phyloP scores from a whole-genome alignment of 1,140 invertebrate species.

The Cherax destructor region DNA sequence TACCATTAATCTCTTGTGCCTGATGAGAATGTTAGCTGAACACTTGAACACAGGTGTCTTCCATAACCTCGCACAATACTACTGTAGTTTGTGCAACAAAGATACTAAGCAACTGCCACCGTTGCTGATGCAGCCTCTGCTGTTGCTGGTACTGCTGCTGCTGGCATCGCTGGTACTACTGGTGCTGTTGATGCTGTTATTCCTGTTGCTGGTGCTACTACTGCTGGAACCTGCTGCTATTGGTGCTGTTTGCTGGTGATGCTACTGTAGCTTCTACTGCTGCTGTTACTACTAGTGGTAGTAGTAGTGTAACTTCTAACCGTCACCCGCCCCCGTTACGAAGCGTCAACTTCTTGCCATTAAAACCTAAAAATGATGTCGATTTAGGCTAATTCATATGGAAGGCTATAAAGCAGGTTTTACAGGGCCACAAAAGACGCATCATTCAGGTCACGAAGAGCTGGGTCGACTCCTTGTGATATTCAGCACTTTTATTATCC shows the following conservation, averaged over 20 bases:
- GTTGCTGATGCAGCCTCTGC: background rate
- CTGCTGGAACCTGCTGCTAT: background rate
- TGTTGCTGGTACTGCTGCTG: background rate
- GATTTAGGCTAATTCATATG: slow-evolving; percentile 27
- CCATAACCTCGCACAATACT: no score
- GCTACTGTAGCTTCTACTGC: no score
- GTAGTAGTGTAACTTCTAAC: background rate
- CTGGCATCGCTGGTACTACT: background rate
- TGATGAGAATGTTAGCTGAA: no score
- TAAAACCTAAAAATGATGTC: slow-evolving; percentile 28
- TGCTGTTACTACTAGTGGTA: background rate
- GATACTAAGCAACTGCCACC: no score
- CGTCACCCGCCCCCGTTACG: slow-evolving; percentile 9
- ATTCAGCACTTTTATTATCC: slow-evolving; percentile 44
- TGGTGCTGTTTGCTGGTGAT: background rate
- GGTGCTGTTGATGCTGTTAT: background rate
- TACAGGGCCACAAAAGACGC: slow-evolving; percentile 9
- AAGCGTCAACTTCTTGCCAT: slow-evolving; percentile 7
- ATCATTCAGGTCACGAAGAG: slow-evolving; percentile 20
- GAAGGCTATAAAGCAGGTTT: slow-evolving; percentile 16
- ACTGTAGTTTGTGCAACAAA: no score
- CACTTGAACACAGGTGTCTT: no score
- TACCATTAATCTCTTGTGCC: no score
- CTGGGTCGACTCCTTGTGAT: slow-evolving; percentile 36
- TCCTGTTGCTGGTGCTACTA: no score